These are phyloP conservation scores for Prionailurus viverrinus DNA, from an alignment of 2,113 vertebrate genomes.

Conservation along the genomic window DNA sequence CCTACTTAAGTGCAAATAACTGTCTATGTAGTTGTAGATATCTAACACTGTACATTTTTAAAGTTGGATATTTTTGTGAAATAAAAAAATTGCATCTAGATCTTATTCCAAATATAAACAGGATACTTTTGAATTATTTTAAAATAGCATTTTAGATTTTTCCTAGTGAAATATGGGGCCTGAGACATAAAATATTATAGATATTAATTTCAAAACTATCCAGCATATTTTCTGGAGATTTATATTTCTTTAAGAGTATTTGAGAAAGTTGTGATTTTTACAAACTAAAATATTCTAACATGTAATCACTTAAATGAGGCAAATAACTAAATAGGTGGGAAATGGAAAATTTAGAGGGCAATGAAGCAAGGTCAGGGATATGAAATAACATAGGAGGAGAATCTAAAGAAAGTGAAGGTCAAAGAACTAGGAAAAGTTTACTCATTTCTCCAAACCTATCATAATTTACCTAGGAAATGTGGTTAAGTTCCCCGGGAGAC, in stretches of 20 bases:
- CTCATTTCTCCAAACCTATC: constrained; percentile 13
- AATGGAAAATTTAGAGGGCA: constrained; percentile 51
- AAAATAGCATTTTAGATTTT: constrained; percentile 49
- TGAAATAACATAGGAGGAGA: not conserved
- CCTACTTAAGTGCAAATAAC: not conserved
- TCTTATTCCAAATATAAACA: constrained; percentile 59
- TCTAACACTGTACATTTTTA: not conserved
- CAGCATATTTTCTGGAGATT: constrained; percentile 38
- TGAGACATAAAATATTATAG: not conserved
- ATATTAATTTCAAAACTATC: constrained; percentile 47
- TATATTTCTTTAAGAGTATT: constrained; percentile 19
- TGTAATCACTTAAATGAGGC: constrained; percentile 28
- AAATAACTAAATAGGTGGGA: constrained; percentile 27
- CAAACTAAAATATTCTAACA: constrained; percentile 50
- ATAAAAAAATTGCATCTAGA: constrained; percentile 37
- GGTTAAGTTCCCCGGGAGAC: not conserved
- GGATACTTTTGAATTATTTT: not conserved
- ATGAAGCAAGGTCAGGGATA: not conserved
- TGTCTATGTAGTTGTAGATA: constrained; percentile 42
- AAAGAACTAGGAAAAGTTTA: constrained; percentile 24
- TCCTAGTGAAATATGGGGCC: constrained; percentile 38
- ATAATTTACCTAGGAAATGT: constrained; percentile 40
- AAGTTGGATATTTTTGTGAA: constrained; percentile 57
- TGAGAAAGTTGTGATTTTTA: constrained; percentile 38
- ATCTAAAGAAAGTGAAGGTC: constrained; percentile 5